Base-by-base conservation (phyloP, 2,797 vertebrate species). In the Heterohyrax brucei region DNA sequence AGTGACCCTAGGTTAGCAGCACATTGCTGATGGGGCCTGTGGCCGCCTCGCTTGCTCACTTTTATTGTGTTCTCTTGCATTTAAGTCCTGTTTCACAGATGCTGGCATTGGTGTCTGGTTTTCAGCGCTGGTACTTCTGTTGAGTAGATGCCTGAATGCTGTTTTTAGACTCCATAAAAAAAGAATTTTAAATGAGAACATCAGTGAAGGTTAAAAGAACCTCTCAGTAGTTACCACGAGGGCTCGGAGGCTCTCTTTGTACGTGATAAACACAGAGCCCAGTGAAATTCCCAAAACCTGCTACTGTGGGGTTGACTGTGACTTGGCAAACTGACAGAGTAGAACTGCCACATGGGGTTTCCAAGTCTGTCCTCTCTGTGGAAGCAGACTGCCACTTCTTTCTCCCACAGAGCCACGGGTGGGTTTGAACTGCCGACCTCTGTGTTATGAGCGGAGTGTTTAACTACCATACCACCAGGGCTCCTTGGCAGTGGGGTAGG, bases 161-260 rank as follows among this genome's bases (percentile, higher is more conserved):
- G 44, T 44, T 87, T 92, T 87, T 62, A 93, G 89, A 73, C 30
- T 46, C 80, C 7, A 22, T 80, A 62, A 50, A 10, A 56, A 56
- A 88, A 93, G 14, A 30, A 86, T 79, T 95, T 83, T 83, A 92
- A 50, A 26, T 84, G 9, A 89, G 70, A 91, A 56, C 10, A 10
- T 39, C 22, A 7, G 48, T 8, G 46, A 83, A 64, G 83, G 48
- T 81, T 75, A 66, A 64, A 83, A 50, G 26, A 77, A 68, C 19
- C 24, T 13, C 7, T 44, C 13, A 9, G 61, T 12, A 56, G 44
- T 48, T 79, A 59, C 70, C 12, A 77, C 50, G 30, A 18, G 62
- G 24, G 48, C 18, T 19, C 56, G 0, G 21, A 66, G 48, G 66
- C 79, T 81, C 61, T 75, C 21, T 19, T 19, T 30, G 46, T 78